phyloP scores from a whole-genome alignment of 1,140 invertebrate species.

The Dysdera silvatica region DNA sequence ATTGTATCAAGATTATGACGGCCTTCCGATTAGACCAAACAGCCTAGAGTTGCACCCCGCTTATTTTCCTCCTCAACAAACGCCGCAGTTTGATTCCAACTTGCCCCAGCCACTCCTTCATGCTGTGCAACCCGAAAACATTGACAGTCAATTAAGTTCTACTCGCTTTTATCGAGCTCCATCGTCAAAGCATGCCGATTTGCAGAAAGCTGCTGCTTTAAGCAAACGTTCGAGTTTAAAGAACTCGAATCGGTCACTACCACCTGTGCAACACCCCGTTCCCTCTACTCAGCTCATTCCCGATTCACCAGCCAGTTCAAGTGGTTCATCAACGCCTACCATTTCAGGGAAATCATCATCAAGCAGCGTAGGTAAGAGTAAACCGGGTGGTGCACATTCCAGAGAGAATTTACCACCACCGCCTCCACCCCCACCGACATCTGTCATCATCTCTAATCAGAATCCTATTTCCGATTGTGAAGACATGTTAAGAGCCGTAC shows the following conservation, averaged over 20 bases:
- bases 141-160: slow-evolving; percentile 31
- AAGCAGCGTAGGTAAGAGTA: slow-evolving; percentile 47
- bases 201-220: slow-evolving; percentile 35
- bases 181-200: slow-evolving; percentile 36
- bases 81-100: slow-evolving; percentile 26
- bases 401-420: slow-evolving; percentile 72
- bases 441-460: too few relatives aligned
- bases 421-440: slow-evolving; percentile 63
- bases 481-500: too few relatives aligned
- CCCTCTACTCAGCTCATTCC: slow-evolving; percentile 36
- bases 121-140: slow-evolving; percentile 33
- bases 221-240: slow-evolving; percentile 18
- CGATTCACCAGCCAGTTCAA: slow-evolving; percentile 26
- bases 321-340: slow-evolving; percentile 46
- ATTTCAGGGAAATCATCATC: slow-evolving; percentile 58
- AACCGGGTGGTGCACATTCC: slow-evolving; percentile 42
- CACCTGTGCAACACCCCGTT: slow-evolving; percentile 31
- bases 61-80: slow-evolving; percentile 22
- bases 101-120: slow-evolving; percentile 34
- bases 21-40: slow-evolving; percentile 57
- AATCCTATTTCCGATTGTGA: too few relatives aligned
- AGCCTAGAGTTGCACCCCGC: slow-evolving; percentile 54
- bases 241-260: slow-evolving; percentile 12
- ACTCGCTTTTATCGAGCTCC: slow-evolving; percentile 32
- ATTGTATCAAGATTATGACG: slow-evolving; percentile 34